Base-by-base conservation (phyloP, 2,113 vertebrate genomes). In the Diphyllodes magnificus region DNA sequence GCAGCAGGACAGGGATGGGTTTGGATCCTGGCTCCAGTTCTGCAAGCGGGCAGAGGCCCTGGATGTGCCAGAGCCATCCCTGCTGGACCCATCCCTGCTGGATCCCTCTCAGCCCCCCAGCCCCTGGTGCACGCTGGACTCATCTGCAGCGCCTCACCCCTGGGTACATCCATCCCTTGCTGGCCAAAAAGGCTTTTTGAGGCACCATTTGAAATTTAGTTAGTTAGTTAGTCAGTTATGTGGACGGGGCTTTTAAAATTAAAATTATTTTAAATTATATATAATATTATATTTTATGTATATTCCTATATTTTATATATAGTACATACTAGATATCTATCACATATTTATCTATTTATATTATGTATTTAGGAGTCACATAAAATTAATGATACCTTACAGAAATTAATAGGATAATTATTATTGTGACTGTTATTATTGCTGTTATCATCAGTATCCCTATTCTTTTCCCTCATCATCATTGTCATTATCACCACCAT, bases 101-200 rank as follows among this genome's bases (percentile, higher is more conserved):
- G 39, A 64, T 31, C 31, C 51, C 18, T 53, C 23, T 23, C 18
- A 20, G 54, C 24, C 19, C 1, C 65, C 14, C 13, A 35, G 54
- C 31, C n/a, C 51, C 35, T 18, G 7, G 24, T 3, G 1, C 33
- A 0, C 0, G 0, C 70, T 51, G 65, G 25, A 20, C 7, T 60
- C 75, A 14, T 15, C 79, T 10, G 3, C 37, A 20, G 24, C 61
- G 2, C 47, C 49, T 59, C 19, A 4, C 1, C 45, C 49, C 53
- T 33, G 59, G 15, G 1, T 17, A 4, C 42, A 7, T 56, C 71
- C 63, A 9, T 35, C 88, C 61, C 39, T 37, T 35, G 66, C 51
- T 53, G 57, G 22, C 30, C 13, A 4, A 27, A 75, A 86, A 61
- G 37, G 15, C 53, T 57, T 56, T 16, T n/a, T 15, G 60, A 88